Evolutionary conservation across 2,888 invertebrate genomes (phyloP), one percentile per base, ranked within the genome.

Genomic region (Dolichopus griseipennis): DNA sequence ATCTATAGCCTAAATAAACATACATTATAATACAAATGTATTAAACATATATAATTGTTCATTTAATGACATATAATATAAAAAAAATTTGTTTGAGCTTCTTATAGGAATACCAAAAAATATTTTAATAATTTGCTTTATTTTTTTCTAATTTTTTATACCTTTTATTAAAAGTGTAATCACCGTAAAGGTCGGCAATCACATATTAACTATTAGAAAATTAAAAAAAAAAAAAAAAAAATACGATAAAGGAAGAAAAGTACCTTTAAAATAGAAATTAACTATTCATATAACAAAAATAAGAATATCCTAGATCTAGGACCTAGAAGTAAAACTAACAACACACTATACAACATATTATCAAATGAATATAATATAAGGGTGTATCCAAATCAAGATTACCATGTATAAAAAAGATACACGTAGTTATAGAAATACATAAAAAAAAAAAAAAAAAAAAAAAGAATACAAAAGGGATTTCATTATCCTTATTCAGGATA

Each of bases 121-220:
- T 7, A 37, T 10, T 37, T 7, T 37, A 37, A 7, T 27, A 27
- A 27, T 37, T 37, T 37, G 37, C 12, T 5, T 37, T 37, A 1
- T 37, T 37, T 37, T 37, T 52, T 41, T 41, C n/a, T n/a, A n/a
- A n/a, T 18, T 52, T 52, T 52, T 52, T 18, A 2, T 52, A 18
- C 52, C 52, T 52, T 43, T 52, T 52, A 52, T 18, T 52, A 52
- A 52, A 52, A 52, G 52, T 52, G 18, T 52, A 52, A 52, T 52
- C 52, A 52, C 52, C 18, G 52, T 52, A 52, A 52, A 52, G 52
- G 52, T 52, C 52, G 18, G 52, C 52, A 52, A 52, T 52, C 52
- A 52, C 52, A 52, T 52, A 52, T 6, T 52, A 3, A 6, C 52
- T 15, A 52, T 37, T 12, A 27, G 27, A 27, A 27, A 27, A 41